phyloP scores from a whole-genome alignment of 2,113 vertebrate genomes.

The Pelodiscus sinensis region DNA sequence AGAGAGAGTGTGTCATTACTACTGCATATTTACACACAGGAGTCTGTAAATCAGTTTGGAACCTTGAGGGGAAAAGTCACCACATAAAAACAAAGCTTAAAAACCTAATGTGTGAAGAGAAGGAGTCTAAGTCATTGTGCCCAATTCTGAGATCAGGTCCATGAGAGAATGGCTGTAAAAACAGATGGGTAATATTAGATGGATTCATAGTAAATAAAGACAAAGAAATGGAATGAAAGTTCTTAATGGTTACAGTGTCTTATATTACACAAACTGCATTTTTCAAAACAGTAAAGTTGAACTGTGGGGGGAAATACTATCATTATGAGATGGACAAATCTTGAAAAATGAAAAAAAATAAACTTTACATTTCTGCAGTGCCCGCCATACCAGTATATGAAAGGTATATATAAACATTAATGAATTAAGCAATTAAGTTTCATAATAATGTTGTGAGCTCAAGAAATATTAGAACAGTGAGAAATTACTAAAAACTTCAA shows the following conservation, averaged over 20 bases:
- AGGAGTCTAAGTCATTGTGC: background rate
- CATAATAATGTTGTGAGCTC: too few species aligned
- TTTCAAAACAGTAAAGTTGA: background rate
- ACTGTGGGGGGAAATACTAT: background rate
- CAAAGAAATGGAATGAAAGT: background rate
- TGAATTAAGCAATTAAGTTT: background rate
- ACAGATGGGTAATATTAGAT: background rate
- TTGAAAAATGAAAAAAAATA: background rate
- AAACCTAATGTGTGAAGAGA: background rate
- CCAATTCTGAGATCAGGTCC: background rate
- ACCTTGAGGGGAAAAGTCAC: background rate
- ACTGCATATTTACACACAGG: background rate
- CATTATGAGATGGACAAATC: background rate
- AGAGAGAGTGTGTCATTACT: background rate
- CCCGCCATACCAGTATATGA: background rate
- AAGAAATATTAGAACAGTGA: background rate
- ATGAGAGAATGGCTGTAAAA: background rate
- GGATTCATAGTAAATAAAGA: background rate
- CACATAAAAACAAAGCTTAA: background rate
- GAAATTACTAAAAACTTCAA: background rate
- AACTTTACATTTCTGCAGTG: background rate
- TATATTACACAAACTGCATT: background rate
- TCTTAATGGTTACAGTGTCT: background rate
- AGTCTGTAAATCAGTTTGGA: background rate
- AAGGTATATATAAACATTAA: background rate